A percentile compares a stretch with the other conserved stretches of the same genome.
Evolutionary conservation across 2,113 vertebrate genomes (phyloP).

Genomic region (Neotoma lepida): DNA sequence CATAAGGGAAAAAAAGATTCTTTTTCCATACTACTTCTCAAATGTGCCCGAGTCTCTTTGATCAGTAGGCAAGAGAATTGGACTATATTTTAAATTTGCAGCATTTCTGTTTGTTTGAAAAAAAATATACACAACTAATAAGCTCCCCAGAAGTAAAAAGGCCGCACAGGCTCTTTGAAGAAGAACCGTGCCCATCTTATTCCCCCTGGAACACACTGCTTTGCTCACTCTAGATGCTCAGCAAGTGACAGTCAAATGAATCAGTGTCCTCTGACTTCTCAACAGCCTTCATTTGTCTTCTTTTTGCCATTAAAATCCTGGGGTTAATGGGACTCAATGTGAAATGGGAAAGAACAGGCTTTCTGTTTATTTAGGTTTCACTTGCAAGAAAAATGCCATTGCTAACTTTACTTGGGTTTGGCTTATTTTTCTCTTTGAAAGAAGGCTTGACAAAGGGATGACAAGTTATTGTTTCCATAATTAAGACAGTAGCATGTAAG

Average conservation of each 20-base stretch:
- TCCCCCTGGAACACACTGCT: neutral
- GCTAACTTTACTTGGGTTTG: neutral
- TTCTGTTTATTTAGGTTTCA: constrained; percentile 36
- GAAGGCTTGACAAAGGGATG: neutral
- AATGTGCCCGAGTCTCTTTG: neutral
- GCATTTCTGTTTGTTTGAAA: constrained; percentile 5
- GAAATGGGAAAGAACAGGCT: neutral
- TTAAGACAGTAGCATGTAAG: neutral
- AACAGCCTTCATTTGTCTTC: constrained; percentile 1
- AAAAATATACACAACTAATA: neutral
- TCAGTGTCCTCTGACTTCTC: neutral
- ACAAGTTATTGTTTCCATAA: neutral
- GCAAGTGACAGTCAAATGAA: neutral
- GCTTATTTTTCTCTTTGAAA: neutral
- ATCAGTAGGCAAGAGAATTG: neutral
- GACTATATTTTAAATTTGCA: neutral
- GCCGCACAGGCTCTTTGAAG: neutral
- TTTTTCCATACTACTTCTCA: neutral
- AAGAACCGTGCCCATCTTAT: neutral
- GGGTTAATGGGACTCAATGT: constrained; percentile 12
- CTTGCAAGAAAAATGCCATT: neutral
- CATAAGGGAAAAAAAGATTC: neutral
- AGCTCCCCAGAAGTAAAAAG: neutral
- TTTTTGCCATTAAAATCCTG: constrained; percentile 47
- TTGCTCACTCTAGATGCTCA: neutral